Conservation (phyloP, 2,797 vertebrate genomes). For the Acropternis orthonyx region DNA sequence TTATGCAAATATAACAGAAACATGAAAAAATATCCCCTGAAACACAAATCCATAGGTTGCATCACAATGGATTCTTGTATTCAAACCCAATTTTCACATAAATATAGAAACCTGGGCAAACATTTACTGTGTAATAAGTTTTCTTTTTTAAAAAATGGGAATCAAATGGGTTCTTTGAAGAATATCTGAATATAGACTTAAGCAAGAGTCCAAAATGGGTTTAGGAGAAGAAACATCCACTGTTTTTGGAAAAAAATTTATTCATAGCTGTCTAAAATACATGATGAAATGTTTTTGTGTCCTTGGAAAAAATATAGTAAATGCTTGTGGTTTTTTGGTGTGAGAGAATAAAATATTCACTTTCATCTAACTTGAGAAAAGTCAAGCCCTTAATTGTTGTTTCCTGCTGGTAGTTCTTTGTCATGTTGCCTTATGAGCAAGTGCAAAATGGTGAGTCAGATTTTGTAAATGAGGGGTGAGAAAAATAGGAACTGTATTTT, state of each 20-base stretch:
- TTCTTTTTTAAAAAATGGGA: neutral
- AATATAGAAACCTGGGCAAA: neutral
- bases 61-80: neutral
- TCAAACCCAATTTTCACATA: neutral
- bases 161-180: neutral
- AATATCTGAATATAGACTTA: neutral
- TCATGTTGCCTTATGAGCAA: neutral
- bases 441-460: slow-evolving; percentile 24
- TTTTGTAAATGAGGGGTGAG: slow-evolving; percentile 26
- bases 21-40: neutral
- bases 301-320: neutral
- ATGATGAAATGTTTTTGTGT: neutral
- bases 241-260: neutral
- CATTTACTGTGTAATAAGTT: neutral
- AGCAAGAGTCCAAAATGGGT: neutral
- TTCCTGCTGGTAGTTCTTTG: slow-evolving; percentile 30
- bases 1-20: neutral
- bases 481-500: slow-evolving; percentile 38
- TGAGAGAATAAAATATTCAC: neutral
- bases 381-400: slow-evolving; percentile 24
- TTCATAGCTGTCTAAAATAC: slow-evolving; percentile 3
- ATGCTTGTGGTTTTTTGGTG: neutral
- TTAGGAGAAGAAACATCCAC: neutral
- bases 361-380: slow-evolving; percentile 21
- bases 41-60: neutral